These are phyloP conservation scores for Hofmannophila pseudospretella DNA, from an alignment of 2,888 invertebrate genomes.

Conservation along the genomic window DNA sequence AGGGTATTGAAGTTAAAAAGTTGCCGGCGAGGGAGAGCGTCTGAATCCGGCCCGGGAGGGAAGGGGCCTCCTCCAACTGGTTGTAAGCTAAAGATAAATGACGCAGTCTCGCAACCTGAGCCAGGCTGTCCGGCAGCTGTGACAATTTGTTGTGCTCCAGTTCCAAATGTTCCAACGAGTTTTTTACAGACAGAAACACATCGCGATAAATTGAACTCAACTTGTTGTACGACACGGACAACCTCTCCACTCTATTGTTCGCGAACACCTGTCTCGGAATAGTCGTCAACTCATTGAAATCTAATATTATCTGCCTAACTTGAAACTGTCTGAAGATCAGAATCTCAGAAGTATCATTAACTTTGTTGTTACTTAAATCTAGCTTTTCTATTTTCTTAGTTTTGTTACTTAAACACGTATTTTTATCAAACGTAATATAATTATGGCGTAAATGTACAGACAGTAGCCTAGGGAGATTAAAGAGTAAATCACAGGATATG, in stretches of 20 bases:
- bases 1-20: constrained; percentile 85
- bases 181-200: constrained; percentile 85
- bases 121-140: constrained; percentile 83
- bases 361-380: constrained; percentile 90
- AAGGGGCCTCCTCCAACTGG: constrained; percentile 77
- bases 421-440: constrained; percentile 54
- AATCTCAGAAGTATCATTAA: constrained; percentile 82
- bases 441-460: constrained; percentile 82
- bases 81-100: constrained; percentile 92
- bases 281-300: constrained; percentile 85
- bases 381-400: constrained; percentile 86
- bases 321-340: constrained; percentile 84
- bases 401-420: constrained; percentile 64
- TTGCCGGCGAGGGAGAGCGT: constrained; percentile 90
- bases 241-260: constrained; percentile 84
- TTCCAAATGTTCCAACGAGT: constrained; percentile 88
- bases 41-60: constrained; percentile 82
- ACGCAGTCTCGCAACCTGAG: constrained; percentile 82
- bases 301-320: constrained; percentile 88
- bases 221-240: constrained; percentile 88
- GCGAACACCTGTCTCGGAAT: constrained; percentile 82
- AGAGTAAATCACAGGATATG: constrained; percentile 82
- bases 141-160: constrained; percentile 88
- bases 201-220: constrained; percentile 82
- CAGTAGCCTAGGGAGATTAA: constrained; percentile 81